These are phyloP conservation scores for Drosophila athabasca DNA, from an alignment of 1,140 invertebrate species.

Conservation along the genomic window DNA sequence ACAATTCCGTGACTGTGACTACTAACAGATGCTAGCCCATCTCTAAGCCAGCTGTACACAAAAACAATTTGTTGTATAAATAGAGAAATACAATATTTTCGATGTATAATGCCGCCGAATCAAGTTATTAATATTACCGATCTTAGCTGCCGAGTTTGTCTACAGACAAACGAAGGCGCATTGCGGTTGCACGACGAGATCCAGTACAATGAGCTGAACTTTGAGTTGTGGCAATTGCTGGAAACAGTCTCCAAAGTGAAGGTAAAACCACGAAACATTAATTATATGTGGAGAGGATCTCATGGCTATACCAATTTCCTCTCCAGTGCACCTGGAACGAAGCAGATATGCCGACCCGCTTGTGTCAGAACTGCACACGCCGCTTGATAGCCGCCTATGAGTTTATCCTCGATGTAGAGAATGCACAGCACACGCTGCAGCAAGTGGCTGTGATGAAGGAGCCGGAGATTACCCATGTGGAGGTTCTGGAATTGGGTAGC, in stretches of 20 bases:
- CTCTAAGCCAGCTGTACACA: constrained; percentile 1
- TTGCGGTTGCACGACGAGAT: constrained; percentile 62
- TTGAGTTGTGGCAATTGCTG: constrained; percentile 60
- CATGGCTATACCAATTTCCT: neutral
- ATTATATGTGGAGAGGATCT: neutral
- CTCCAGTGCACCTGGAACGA: constrained; percentile 30
- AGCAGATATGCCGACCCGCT: constrained; percentile 48
- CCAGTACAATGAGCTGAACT: constrained; percentile 57
- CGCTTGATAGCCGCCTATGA: constrained; percentile 66
- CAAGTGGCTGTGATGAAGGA: constrained; percentile 13
- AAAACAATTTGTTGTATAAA: neutral
- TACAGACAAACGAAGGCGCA: constrained; percentile 45
- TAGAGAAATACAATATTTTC: neutral
- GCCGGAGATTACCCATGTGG: constrained; percentile 4
- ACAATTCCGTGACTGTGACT: too few species aligned
- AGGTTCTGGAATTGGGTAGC: constrained; percentile 9
- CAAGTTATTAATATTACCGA: constrained; percentile 21
- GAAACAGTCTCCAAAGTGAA: constrained; percentile 58
- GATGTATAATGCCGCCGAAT: constrained; percentile 19
- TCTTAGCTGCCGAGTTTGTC: constrained; percentile 60
- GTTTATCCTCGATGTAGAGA: constrained; percentile 61
- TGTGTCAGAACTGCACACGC: constrained; percentile 61
- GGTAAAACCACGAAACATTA: constrained; percentile 28
- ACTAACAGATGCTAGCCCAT: too few species aligned
- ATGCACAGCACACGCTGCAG: constrained; percentile 50